phyloP scores from a whole-genome alignment of 2,888 invertebrate species.

The Ischnus inquisitorius region DNA sequence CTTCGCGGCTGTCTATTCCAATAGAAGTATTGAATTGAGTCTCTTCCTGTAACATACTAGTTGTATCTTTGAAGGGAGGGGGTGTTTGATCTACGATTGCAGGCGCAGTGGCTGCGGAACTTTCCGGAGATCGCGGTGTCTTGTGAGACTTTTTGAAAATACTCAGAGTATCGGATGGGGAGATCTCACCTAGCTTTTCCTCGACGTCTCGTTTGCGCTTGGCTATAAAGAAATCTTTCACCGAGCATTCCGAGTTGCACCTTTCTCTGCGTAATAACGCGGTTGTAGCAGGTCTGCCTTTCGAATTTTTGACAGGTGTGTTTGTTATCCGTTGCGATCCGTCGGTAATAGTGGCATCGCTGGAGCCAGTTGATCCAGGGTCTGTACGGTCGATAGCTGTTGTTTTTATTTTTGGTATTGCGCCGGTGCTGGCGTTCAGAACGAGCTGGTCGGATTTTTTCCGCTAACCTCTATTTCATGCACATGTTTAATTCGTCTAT shows the following conservation, averaged over 20 bases:
- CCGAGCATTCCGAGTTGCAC: constrained; percentile 22
- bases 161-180: not conserved
- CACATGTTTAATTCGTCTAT: too few relatives aligned
- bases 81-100: not conserved
- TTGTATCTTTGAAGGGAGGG: not conserved
- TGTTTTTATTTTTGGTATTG: too few relatives aligned
- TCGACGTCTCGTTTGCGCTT: constrained; percentile 23
- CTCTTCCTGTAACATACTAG: constrained; percentile 30
- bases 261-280: constrained; percentile 10
- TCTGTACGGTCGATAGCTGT: not conserved
- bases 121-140: constrained; percentile 4
- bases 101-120: not conserved
- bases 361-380: not conserved
- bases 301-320: constrained; percentile 22
- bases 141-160: not conserved
- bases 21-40: constrained; percentile 28
- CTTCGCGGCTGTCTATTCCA: too few relatives aligned
- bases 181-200: constrained; percentile 6
- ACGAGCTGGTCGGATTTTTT: too few relatives aligned
- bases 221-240: constrained; percentile 8
- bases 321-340: not conserved
- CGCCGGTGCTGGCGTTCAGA: too few relatives aligned
- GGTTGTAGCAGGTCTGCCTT: constrained; percentile 17
- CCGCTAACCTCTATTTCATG: too few relatives aligned
- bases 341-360: not conserved